A percentile compares a stretch with the other conserved stretches of the same genome.
Evolutionary conservation across 2,888 invertebrate genomes (phyloP).

Genomic region (Liodrosophila aerea): DNA sequence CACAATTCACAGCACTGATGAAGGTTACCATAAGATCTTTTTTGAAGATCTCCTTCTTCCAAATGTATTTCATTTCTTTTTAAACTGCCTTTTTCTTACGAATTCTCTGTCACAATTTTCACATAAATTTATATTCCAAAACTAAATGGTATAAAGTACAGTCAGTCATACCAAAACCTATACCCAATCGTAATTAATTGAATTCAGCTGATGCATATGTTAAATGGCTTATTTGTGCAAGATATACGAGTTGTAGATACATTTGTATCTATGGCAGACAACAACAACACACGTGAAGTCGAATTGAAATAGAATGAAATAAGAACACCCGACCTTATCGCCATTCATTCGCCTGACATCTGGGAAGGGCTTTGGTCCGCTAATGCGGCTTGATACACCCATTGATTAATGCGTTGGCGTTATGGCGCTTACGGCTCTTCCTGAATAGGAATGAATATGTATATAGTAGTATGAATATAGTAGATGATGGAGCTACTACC

Average conservation of each 20-base stretch:
- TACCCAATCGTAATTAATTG: constrained; percentile 30
- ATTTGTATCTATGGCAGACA: constrained; percentile 5
- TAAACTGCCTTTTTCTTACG: too few relatives aligned
- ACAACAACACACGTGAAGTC: background rate
- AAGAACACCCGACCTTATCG: constrained; percentile 15
- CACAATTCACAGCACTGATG: too few relatives aligned
- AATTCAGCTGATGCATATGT: too few relatives aligned
- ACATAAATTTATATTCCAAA: too few relatives aligned
- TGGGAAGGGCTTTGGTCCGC: constrained; percentile 34
- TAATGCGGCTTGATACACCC: constrained; percentile 50
- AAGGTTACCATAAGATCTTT: too few relatives aligned
- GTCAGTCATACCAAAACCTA: too few relatives aligned
- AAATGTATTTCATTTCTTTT: too few relatives aligned
- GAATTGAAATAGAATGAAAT: too few relatives aligned
- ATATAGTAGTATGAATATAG: background rate
- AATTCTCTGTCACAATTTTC: too few relatives aligned
- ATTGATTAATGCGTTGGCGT: constrained; percentile 51
- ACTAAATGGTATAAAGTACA: too few relatives aligned
- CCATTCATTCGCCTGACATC: constrained; percentile 17
- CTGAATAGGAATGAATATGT: constrained; percentile 21
- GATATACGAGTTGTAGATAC: constrained; percentile 14
- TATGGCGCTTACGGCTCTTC: constrained; percentile 28
- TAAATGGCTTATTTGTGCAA: too few relatives aligned
- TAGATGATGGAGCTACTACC: background rate
- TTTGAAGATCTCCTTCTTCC: too few relatives aligned